Base-by-base conservation (phyloP, 1,140 invertebrate genomes). In the Panagrolaimus sp. region DNA sequence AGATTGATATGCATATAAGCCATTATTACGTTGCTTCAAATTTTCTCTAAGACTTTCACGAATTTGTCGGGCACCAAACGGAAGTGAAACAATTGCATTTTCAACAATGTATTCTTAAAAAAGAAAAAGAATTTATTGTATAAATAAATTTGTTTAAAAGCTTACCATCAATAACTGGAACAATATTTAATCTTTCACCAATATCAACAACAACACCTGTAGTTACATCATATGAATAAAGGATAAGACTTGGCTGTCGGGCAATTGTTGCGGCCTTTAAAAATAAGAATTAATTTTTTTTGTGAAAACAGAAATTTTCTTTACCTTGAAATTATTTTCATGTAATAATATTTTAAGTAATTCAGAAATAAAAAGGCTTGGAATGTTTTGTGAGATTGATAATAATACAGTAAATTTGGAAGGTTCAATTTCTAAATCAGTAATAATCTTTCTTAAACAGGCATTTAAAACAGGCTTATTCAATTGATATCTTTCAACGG, bases 201-300 rank as follows among this genome's bases (percentile, higher is more conserved):
- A 89, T 84, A 77, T 89, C 88, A 5, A 88, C 87, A 48, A 89
- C 85, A 66, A 89, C 86, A 47, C 88, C 88, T 20, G 87, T 88
- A 4, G 86, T 87, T 5, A 87, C 84, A 61, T 87, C 87, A 78
- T 89, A 89, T 4, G 87, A 86, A 78, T 88, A 88, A 3, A 89
- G 84, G 43, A 87, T 84, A 51, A 88, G 78, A n/a, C 87, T 84
- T 57, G 87, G 84, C 79, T 89, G 88, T 70, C 87, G 84, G 11
- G 87, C 86, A 73, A 88, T 86, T 74, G 85, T 87, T 9, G 86
- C 86, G 13, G 83, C 85, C 75, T 82, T 78, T 51, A 86, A 85
- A 53, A 84, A 74, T 72, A 86, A 77, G 72, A 84, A 83, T n/a
- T 85, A 74, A 25, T 82, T 75, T 66, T 84, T 78, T 67, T 83